A percentile compares a stretch with the other conserved stretches of the same genome.
phyloP scores from a whole-genome alignment of 1,140 invertebrate species.

The Bursaphelenchus mucronatus region DNA sequence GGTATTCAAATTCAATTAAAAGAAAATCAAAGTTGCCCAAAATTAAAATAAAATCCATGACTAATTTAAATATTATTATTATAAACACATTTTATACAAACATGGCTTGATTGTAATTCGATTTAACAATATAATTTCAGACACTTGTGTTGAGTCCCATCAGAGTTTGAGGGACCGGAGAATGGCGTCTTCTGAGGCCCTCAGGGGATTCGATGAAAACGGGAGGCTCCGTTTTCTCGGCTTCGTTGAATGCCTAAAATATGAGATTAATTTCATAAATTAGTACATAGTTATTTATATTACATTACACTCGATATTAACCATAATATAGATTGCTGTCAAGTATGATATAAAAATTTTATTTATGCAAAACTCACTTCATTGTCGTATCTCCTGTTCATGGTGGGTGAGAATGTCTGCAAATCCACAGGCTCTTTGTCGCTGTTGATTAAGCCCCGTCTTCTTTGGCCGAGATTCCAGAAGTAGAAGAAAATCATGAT shows the following conservation, averaged over 20 bases:
- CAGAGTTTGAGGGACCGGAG: slow-evolving; percentile 20
- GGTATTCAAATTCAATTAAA: no score
- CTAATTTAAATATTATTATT: no score
- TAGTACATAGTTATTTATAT: no score
- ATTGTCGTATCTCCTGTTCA: slow-evolving; percentile 21
- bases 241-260: slow-evolving; percentile 28
- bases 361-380: slow-evolving; percentile 18
- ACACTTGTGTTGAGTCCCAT: slow-evolving; percentile 32
- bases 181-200: neutral
- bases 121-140: neutral
- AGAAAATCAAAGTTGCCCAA: no score
- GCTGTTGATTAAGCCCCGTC: slow-evolving; percentile 4
- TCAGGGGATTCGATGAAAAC: slow-evolving; percentile 25
- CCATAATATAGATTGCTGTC: no score
- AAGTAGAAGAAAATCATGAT: slow-evolving; percentile 40
- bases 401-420: slow-evolving; percentile 24
- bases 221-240: slow-evolving; percentile 22
- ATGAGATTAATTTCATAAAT: neutral
- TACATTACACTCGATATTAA: neutral
- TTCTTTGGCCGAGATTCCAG: slow-evolving; percentile 44
- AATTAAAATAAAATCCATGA: no score
- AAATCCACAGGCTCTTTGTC: neutral
- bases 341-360: neutral
- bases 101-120: no score
- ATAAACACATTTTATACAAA: no score